Base-by-base conservation (phyloP, 2,888 invertebrate genomes). In the Caenorhabditis doughertyi region DNA sequence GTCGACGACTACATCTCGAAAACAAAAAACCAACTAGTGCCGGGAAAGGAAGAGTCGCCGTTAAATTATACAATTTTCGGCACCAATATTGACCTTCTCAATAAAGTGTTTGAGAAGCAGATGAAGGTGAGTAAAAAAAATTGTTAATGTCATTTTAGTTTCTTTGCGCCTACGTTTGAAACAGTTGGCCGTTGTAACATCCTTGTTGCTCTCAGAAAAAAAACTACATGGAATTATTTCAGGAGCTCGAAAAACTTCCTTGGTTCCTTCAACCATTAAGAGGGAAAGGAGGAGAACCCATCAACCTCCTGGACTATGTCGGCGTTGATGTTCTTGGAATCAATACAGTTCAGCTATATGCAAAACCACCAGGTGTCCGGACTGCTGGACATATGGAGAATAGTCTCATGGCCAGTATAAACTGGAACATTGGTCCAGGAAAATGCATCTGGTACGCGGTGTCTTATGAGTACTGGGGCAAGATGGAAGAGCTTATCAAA, bases 351-450 rank as follows among this genome's bases (percentile, higher is more conserved):
- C 74, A 74, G 21, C n/a, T 74, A 49, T 74, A 74, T 18, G 13
- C 18, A 0, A 74, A 74, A 13, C 1, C 18, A 3, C 42, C 44
- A 0, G 65, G 74, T 7, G 16, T 32, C 5, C 32, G 65, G 0
- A 74, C 74, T 1, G n/a, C 56, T 0, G 74, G 65, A 3, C 74
- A 74, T 27, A 47, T 74, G 65, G 74, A 74, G 25, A 74, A 74
- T 49, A 29, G 65, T 7, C 39, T 74, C 9, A 74, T 74, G 74
- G 35, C 35, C 0, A 65, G 64, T 1, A 65, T 74, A 7, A 74
- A 74, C 16, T 56, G 42, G 53, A 74, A 74, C 35, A 0, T 18
- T 0, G 74, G 74, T 0, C 65, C 65, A 0, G 74, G 55, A 11
- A 32, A 35, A 5, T 74, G 65, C 21, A 25, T 65, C 1, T 74